Evolutionary conservation across 2,888 invertebrate genomes (phyloP), one percentile per base, ranked within the genome.

Genomic region (Drosophila pseudotalamancana): DNA sequence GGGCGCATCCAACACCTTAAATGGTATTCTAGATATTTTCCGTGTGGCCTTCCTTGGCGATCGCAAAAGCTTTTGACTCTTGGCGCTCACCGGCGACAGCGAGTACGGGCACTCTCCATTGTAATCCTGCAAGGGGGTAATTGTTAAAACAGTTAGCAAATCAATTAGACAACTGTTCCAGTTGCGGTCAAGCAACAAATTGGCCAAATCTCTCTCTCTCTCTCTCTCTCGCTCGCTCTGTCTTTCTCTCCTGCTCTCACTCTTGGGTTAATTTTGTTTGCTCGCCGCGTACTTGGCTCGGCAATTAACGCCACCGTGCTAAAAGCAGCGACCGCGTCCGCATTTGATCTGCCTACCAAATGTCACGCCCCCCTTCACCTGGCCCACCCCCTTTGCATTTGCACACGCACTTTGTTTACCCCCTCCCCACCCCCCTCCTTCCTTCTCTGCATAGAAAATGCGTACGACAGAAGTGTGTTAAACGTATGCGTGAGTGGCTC

Each of bases 11-110:
- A 91, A 79, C 54, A 91, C 91, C 93, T 99, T 99, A 92, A 99
- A 99, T 1, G 99, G 99, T 91, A 99, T 98, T 91, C 99, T 95
- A 1, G 99, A 98, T 81, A 99, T 99, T 93, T 99, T 99, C 71
- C 99, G 92, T 1, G 98, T 97, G n/a, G 99, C 98, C 92, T 99
- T 99, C 72, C 99, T 94, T 0, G 99, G 99, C 0, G 98, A 99
- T 32, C 98, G 94, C 46, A 99, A 92, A 4, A 99, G 92, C 88
- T 98, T 97, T 92, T 99, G 99, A 72, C 98, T 98, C 91, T 98
- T 98, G 25, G 96, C 96, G 79, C 98, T 98, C 46, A 99, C 95
- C 0, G 99, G 99, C 2, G 99, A 99, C 25, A 99, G 92, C 31
- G 98, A 98, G 92, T 98, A 99, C 0, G 98, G 97, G 53, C 97